Evolutionary conservation across 2,113 vertebrate genomes (phyloP).

Genomic region (Taurulus bubalis): DNA sequence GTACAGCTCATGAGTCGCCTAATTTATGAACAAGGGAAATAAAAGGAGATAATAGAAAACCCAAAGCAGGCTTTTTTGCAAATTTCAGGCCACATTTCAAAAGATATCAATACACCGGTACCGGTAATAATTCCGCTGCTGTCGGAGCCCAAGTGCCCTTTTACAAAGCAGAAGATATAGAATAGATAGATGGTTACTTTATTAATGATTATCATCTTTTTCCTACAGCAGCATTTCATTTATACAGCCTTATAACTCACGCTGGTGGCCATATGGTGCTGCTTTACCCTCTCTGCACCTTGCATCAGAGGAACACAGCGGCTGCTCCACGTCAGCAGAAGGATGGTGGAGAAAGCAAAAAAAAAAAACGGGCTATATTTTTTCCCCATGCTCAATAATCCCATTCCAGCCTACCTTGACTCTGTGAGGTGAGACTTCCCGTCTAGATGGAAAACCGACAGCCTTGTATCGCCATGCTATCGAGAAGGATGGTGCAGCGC

Average conservation of each 20-base stretch:
- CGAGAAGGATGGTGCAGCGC: constrained; percentile 63
- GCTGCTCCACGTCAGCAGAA: constrained; percentile 66
- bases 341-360: constrained; percentile 24
- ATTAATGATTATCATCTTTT: no score
- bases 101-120: constrained; percentile 18
- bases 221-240: no score
- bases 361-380: neutral
- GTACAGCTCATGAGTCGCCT: neutral
- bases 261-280: constrained; percentile 35
- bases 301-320: constrained; percentile 29
- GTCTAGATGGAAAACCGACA: constrained; percentile 69
- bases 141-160: constrained; percentile 10
- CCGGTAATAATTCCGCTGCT: constrained; percentile 34
- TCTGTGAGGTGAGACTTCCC: constrained; percentile 69
- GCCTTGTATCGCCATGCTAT: constrained; percentile 71
- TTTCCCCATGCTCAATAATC: constrained; percentile 38
- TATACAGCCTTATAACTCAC: neutral
- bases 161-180: constrained; percentile 12
- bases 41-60: neutral
- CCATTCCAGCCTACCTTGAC: constrained; percentile 74
- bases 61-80: constrained; percentile 14
- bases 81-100: constrained; percentile 27
- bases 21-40: neutral
- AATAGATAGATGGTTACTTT: neutral
- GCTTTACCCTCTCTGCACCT: constrained; percentile 43